Evolutionary conservation across 2,888 invertebrate species (phyloP).

Genomic region (Pimpla rufipes): DNA sequence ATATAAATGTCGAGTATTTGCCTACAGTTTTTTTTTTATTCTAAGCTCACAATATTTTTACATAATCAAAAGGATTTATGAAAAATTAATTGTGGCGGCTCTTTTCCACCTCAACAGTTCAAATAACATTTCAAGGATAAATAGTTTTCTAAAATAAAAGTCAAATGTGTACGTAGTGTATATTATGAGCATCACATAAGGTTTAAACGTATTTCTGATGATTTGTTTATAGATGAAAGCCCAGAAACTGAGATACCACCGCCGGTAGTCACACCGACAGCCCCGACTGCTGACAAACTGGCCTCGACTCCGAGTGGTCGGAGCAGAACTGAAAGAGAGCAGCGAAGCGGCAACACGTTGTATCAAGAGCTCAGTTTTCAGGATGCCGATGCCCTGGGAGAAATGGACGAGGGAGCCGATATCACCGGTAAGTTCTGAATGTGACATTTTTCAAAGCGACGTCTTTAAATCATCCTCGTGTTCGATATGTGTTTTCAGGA

Average conservation of each 20-base stretch:
- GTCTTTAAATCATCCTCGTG: not conserved
- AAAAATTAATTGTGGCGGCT: no score
- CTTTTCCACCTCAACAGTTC: no score
- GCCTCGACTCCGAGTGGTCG: slow-evolving; percentile 85
- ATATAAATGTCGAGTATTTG: no score
- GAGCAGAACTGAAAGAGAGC: slow-evolving; percentile 93
- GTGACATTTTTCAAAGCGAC: not conserved
- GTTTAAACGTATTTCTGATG: no score
- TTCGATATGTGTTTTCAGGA: slow-evolving; percentile 87
- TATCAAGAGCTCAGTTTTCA: slow-evolving; percentile 98
- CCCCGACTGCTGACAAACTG: slow-evolving; percentile 84
- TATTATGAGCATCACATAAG: no score
- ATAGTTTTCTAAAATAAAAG: no score
- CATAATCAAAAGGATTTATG: no score
- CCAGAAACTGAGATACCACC: slow-evolving; percentile 83
- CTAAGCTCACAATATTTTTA: no score
- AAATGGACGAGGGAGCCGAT: slow-evolving; percentile 94
- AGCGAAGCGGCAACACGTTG: slow-evolving; percentile 95
- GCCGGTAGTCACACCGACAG: slow-evolving; percentile 81
- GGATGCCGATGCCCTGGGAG: slow-evolving; percentile 94
- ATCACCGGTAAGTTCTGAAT: slow-evolving; percentile 92
- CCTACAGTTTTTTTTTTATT: no score
- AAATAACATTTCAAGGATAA: no score
- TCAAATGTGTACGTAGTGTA: no score
- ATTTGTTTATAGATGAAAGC: slow-evolving; percentile 79